These are phyloP conservation scores for Colossoma macropomum DNA, from an alignment of 2,113 vertebrate genomes.

Conservation along the genomic window DNA sequence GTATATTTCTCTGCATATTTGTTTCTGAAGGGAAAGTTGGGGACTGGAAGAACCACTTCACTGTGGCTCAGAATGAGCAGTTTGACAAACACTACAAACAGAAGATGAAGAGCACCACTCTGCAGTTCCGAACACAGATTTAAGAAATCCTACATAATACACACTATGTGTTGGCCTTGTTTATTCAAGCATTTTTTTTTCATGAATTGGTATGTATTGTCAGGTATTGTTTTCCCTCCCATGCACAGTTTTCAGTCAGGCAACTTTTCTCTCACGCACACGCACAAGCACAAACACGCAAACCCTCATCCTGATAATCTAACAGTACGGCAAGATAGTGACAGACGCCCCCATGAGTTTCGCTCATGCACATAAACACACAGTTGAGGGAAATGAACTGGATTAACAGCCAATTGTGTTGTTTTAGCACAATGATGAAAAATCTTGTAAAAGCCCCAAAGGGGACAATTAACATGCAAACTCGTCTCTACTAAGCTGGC, in stretches of 20 bases:
- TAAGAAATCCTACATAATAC: conserved; percentile 6
- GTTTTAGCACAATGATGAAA: too few species aligned
- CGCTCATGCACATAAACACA: too few species aligned
- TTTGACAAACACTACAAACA: conserved; percentile 35
- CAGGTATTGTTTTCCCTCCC: neutral
- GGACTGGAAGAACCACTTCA: conserved; percentile 71
- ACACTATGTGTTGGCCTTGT: neutral
- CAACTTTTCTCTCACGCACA: neutral
- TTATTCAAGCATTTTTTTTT: neutral
- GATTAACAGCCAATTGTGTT: too few species aligned
- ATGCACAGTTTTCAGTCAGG: neutral
- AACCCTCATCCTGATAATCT: neutral
- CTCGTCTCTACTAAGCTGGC: too few species aligned
- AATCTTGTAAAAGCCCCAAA: too few species aligned
- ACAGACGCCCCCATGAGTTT: too few species aligned
- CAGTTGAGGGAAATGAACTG: too few species aligned
- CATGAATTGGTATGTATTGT: neutral
- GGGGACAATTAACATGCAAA: too few species aligned
- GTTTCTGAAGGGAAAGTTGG: conserved; percentile 70
- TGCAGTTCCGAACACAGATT: conserved; percentile 63
- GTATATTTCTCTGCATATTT: neutral
- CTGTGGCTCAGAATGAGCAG: conserved; percentile 29
- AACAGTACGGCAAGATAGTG: neutral
- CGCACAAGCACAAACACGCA: neutral
- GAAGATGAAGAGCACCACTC: conserved; percentile 66